Percentiles rank a stretch among this genome's conserved stretches.
These are phyloP conservation scores for Ophion ellenae DNA, from an alignment of 2,888 invertebrate species.

Conservation along the genomic window DNA sequence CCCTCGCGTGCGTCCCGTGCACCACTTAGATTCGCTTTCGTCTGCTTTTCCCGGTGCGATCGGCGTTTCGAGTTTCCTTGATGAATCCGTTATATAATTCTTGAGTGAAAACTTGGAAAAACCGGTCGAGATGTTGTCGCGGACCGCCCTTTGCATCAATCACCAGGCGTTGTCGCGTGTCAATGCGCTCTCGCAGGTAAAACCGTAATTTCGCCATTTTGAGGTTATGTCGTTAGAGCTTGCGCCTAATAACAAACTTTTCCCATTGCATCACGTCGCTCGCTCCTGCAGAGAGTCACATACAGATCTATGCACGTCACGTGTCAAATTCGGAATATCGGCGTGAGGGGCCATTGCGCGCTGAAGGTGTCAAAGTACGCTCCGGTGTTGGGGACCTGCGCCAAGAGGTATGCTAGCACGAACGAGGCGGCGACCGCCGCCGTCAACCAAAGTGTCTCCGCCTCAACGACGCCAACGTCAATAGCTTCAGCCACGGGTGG, in stretches of 20 bases:
- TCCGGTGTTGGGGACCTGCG: constrained; percentile 66
- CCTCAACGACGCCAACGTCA: background rate
- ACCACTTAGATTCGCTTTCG: background rate
- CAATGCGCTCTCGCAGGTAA: constrained; percentile 71
- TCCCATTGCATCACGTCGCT: constrained; percentile 12
- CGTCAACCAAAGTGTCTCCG: background rate
- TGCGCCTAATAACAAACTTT: background rate
- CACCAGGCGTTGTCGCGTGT: constrained; percentile 68
- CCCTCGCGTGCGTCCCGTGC: background rate
- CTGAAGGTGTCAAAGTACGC: constrained; percentile 58
- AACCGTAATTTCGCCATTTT: background rate
- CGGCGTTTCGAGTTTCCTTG: background rate
- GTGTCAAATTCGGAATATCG: constrained; percentile 48
- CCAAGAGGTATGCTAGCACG: constrained; percentile 73
- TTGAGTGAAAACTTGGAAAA: constrained; percentile 10
- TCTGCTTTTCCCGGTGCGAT: constrained; percentile 16
- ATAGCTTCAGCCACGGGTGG: background rate
- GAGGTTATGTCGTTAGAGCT: constrained; percentile 70
- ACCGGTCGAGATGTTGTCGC: constrained; percentile 73
- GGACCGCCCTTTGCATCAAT: constrained; percentile 67
- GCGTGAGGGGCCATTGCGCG: constrained; percentile 27
- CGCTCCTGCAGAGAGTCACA: constrained; percentile 41
- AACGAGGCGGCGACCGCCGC: constrained; percentile 27
- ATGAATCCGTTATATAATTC: constrained; percentile 4
- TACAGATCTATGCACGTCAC: constrained; percentile 65